Evolutionary conservation across 2,888 invertebrate species (phyloP), one percentile per base, ranked within the genome.

Genomic region (Macrosoma leucophasiata): DNA sequence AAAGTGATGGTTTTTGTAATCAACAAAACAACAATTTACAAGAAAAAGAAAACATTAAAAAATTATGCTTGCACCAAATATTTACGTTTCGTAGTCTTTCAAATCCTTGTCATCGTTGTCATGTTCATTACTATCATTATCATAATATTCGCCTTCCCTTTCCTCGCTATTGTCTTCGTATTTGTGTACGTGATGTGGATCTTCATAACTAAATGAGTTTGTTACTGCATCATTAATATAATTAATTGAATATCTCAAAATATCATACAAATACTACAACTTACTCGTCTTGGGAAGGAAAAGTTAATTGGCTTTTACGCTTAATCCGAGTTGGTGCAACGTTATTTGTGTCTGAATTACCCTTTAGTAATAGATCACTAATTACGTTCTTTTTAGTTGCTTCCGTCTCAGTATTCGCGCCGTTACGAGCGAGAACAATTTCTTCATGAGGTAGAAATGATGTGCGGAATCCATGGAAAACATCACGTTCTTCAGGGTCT

Each of bases 381-480:
- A 66, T 62, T 34, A 62, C 56, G 54, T 73, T 71, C 9, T 53
- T 68, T 36, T 68, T 60, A 24, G 59, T 59, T 11, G 54, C 29
- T 13, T 65, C 67, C 15, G 49, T 50, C 30, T 58, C 60, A 4
- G 44, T 33, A 15, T 53, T 49, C 1, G 46, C 45, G 30, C 62
- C 34, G 9, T 44, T 55, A 9, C 57, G 59, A 18, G 85, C 82
- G 18, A 87, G 61, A 22, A 79, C 64, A 22, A 85, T 67, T 24
- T 84, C 82, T 32, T 86, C 86, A 1, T 73, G 67, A 0, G 90
- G 89, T 22, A 89, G 62, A 50, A 88, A 90, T 9, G 89, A 89
- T 0, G 90, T 90, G 26, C 86, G 84, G 30, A 87, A 86, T 42
- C 89, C 89, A 46, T 86, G 79, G 54, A 89, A 84, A 1, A 89